Base-by-base conservation (phyloP, 2,113 vertebrate species). In the Raja brachyura region DNA sequence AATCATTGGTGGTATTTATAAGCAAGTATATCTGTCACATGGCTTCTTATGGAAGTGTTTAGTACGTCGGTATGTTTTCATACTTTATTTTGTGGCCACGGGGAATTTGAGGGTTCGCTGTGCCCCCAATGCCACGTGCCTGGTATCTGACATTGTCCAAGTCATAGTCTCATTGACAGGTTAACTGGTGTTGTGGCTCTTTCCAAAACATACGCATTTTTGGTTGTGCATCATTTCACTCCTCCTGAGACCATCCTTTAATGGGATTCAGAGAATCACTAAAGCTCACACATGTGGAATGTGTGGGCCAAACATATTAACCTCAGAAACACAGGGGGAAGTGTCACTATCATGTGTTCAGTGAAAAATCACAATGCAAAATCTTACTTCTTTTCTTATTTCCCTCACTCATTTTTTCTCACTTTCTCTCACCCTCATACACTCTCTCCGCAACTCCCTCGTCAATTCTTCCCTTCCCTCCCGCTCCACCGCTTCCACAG, bases 1-100 rank as follows among this genome's bases (percentile, higher is more conserved):
- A 73, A 54, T 28, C 90, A 70, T 92, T 33, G 86, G 25, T 68
- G 31, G 68, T 90, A 66, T 90, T 92, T 92, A 92, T 92, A 54
- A 28, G 66, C 48, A 92, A 92, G 22, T 92, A 73, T 92, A 73
- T 39, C 56, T 66, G 68, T 92, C 68, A 54, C 33, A 90, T 68
- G 31, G 22, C 90, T 74, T 92, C 90, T 73, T 92, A 74, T 92
- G 90, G 90, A 92, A 92, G 90, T 92, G 39, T 92, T 74, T 74
- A 54, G 90, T 74, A 73, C 39, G 90, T 92, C 73, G 68, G 90
- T 92, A 92, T 74, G 68, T 92, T 92, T 92, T 92, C 90, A 92
- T 92, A 92, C 90, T 73, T 48, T 92, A 11, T 73, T 92, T 92
- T 92, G 20, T 63, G 59, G 39, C 68, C 48, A 68, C 10, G 48